Conservation (phyloP, 2,113 vertebrate species). For the Tyrannus savana region DNA sequence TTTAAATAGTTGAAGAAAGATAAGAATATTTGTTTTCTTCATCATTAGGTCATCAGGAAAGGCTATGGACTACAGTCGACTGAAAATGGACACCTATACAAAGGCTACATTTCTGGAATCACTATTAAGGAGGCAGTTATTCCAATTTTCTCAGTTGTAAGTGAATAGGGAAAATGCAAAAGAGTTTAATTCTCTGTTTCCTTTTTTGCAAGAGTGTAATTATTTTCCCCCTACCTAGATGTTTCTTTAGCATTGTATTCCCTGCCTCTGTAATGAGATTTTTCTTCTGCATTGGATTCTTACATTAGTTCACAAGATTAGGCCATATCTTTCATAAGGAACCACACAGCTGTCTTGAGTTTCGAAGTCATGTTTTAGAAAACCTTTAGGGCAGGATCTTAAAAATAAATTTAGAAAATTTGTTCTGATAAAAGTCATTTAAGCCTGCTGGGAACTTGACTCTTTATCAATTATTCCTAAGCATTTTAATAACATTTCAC, state of each 20-base stretch:
- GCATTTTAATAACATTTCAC: constrained; percentile 42
- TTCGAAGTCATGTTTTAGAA: background rate
- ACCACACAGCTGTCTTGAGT: background rate
- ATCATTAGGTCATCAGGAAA: background rate
- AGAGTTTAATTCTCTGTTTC: background rate
- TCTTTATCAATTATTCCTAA: constrained; percentile 27
- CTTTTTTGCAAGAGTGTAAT: background rate
- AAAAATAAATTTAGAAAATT: constrained; percentile 4
- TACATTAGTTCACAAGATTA: background rate
- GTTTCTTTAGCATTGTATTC: background rate
- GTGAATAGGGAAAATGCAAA: background rate
- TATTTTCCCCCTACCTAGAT: accelerated
- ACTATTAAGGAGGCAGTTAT: background rate
- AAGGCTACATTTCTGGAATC: background rate
- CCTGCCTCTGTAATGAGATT: background rate
- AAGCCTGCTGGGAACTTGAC: background rate
- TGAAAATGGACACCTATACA: background rate
- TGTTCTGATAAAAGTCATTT: background rate
- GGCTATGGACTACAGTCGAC: background rate
- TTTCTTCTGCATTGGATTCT: background rate
- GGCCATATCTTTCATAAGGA: background rate
- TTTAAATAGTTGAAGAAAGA: background rate
- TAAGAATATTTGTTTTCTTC: background rate
- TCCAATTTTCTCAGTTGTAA: background rate
- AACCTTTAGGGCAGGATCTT: background rate